Percentiles rank a stretch among this genome's conserved stretches.
Conservation (phyloP, 1,140 invertebrate genomes). For the Reticulitermes speratus region DNA sequence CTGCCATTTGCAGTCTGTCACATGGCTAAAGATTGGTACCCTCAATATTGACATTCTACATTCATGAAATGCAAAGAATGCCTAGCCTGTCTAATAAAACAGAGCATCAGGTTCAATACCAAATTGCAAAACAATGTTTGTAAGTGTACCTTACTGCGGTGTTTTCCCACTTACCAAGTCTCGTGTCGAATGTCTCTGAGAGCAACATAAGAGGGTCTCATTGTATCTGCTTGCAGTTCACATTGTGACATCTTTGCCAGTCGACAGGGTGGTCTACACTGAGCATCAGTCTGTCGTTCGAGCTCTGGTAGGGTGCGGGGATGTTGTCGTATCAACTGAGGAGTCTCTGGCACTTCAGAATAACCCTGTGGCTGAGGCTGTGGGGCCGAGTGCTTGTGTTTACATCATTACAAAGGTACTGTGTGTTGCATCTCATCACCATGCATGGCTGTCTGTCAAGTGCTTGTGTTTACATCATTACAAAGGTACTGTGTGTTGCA, state of each 20-base stretch:
- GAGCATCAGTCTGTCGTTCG: conserved; percentile 41
- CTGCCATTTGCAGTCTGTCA: no score
- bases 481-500: no score
- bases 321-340: conserved; percentile 40
- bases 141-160: background rate
- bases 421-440: no score
- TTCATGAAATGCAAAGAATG: no score
- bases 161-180: conserved; percentile 34
- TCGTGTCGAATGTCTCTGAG: no score
- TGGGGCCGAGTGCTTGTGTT: background rate
- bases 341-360: conserved; percentile 39
- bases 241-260: conserved; percentile 38
- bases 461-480: no score
- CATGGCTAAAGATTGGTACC: no score
- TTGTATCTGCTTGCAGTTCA: conserved; percentile 40
- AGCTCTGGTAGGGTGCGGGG: conserved; percentile 41
- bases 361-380: conserved; percentile 32
- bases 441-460: no score
- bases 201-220: conserved; percentile 39
- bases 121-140: background rate
- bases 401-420: background rate
- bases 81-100: no score
- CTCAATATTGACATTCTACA: no score
- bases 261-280: conserved; percentile 34
- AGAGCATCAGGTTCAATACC: no score